Evolutionary conservation across 2,888 invertebrate species (phyloP), one percentile per base, ranked within the genome.

Genomic region (Diaprepes abbreviatus): DNA sequence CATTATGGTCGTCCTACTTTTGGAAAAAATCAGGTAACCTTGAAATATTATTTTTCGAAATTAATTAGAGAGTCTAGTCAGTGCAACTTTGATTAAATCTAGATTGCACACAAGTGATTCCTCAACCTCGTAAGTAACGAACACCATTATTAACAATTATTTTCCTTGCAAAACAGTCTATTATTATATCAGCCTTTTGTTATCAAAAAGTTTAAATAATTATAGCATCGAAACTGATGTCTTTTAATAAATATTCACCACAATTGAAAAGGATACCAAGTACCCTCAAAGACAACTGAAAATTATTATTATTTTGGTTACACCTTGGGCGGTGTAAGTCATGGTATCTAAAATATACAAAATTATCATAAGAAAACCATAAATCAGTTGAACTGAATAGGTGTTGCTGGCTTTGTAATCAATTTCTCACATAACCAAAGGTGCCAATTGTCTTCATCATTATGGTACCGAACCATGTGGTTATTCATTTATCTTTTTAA

Each of bases 401-500:
- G 75, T 75, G 78, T 76, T 75, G 75, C 62, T 77, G 77, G 78
- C 78, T 75, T 80, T 79, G 75, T 80, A 81, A 81, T 81, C 80
- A 81, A 80, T 80, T 80, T 80, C 79, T 80, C 79, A 79, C 78
- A 77, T 78, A 76, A 79, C 73, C 74, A 70, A 76, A 73, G 68
- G 73, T 73, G 74, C 75, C 71, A 66, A 70, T 74, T 73, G 50
- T 58, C 58, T 38, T 58, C 55, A 63, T 60, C 63, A 71, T 71
- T 71, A 71, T 71, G 58, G 55, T 58, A 55, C 62, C 62, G 43
- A 40, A 62, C 66, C 66, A 35, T 43, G 50, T 57, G 21, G 52
- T 63, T 67, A 66, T 71, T 66, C 71, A 71, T 71, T 71, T 71
- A 71, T 71, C 66, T 71, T 66, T 67, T 63, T 58, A 64, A 70